A percentile compares a stretch with the other conserved stretches of the same genome.
These are phyloP conservation scores for Chelmon rostratus DNA, from an alignment of 2,797 vertebrate species.

Conservation along the genomic window DNA sequence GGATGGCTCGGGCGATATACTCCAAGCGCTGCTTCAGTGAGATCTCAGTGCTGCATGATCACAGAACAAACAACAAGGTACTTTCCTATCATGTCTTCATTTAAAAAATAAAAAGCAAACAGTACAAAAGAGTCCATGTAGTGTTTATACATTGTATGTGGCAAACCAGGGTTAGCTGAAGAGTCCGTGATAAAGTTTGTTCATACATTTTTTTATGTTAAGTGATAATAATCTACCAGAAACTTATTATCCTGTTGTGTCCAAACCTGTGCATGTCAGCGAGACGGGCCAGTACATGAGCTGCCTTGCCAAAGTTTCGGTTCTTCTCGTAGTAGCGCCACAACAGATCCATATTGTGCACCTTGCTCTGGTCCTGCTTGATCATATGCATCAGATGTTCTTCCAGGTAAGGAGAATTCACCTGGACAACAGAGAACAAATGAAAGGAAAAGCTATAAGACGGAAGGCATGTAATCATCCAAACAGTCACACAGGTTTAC, in stretches of 20 bases:
- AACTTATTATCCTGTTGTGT: not conserved
- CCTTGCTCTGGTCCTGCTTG: constrained; percentile 96
- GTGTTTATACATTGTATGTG: not conserved
- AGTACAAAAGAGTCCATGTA: not conserved
- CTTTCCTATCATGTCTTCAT: not conserved
- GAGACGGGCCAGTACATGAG: constrained; percentile 92
- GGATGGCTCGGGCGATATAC: constrained; percentile 96
- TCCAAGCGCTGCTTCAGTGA: constrained; percentile 95
- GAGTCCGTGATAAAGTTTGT: not conserved
- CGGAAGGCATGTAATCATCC: not conserved
- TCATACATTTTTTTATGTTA: not conserved
- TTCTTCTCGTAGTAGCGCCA: constrained; percentile 99
- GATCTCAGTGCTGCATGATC: constrained; percentile 91
- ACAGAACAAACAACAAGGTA: constrained; percentile 8
- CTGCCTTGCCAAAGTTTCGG: constrained; percentile 94
- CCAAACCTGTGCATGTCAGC: constrained; percentile 95
- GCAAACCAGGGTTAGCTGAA: not conserved
- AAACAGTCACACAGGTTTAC: not conserved
- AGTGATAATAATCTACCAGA: not conserved
- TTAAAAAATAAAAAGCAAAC: not conserved
- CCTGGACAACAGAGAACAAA: constrained; percentile 76
- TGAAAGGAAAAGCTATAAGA: not conserved
- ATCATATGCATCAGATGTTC: constrained; percentile 96
- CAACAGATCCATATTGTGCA: constrained; percentile 96
- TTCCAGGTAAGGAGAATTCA: constrained; percentile 95